Conservation (phyloP, 2,113 vertebrate genomes). For the Ascaphus truei region DNA sequence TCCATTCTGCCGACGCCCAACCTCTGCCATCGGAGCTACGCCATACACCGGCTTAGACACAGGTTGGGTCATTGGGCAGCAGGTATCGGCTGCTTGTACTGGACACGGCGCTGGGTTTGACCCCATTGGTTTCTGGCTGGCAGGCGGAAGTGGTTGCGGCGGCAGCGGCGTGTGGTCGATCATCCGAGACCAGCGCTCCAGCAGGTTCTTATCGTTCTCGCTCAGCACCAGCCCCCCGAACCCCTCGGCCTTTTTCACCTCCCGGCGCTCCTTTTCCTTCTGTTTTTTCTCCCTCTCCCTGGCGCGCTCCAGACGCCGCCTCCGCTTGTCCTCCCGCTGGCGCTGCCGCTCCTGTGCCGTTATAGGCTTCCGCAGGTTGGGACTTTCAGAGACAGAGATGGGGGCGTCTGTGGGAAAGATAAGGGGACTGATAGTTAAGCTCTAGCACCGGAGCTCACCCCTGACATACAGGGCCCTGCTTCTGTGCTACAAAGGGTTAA, state of each 20-base stretch:
- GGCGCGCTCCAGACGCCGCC: constrained; percentile 77
- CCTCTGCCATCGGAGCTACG: constrained; percentile 28
- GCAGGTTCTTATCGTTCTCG: constrained; percentile 81
- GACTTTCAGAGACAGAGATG: constrained; percentile 37
- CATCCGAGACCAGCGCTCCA: constrained; percentile 88
- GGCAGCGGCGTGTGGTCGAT: constrained; percentile 56
- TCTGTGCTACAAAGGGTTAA: no score
- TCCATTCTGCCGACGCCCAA: neutral
- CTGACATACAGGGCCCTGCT: no score
- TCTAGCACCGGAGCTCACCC: no score
- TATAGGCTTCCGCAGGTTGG: constrained; percentile 72
- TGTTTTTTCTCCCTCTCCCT: constrained; percentile 74
- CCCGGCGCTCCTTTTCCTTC: constrained; percentile 66
- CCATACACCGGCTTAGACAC: constrained; percentile 44
- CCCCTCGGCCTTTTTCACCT: constrained; percentile 68
- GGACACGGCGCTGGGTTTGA: constrained; percentile 5
- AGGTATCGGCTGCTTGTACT: constrained; percentile 35
- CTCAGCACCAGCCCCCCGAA: constrained; percentile 75
- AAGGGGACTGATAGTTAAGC: no score
- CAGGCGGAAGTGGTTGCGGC: constrained; percentile 7
- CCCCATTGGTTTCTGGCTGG: constrained; percentile 30
- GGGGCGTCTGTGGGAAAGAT: constrained; percentile 26
- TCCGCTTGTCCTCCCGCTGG: constrained; percentile 84
- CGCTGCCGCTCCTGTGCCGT: constrained; percentile 88
- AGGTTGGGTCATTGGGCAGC: neutral